A percentile compares a stretch with the other conserved stretches of the same genome.
Conservation (phyloP, 2,797 vertebrate genomes). For the Xiphorhynchus erythropygius region DNA sequence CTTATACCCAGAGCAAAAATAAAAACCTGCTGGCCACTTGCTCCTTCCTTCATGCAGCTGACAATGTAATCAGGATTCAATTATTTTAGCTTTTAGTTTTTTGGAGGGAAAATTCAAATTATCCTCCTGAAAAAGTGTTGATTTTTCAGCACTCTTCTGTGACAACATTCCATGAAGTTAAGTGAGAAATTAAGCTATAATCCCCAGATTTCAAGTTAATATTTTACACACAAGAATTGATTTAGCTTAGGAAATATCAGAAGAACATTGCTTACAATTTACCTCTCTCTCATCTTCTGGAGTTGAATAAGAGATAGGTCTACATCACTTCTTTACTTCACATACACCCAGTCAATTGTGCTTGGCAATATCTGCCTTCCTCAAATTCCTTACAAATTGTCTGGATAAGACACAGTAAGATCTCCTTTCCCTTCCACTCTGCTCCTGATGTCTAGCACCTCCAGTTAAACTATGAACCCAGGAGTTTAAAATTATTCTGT, state of each 20-base stretch:
- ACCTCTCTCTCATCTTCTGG: rapidly evolving
- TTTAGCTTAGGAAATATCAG: background rate
- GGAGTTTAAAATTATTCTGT: background rate
- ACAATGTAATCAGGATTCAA: background rate
- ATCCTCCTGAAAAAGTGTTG: background rate
- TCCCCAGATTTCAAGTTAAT: background rate
- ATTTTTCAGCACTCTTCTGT: background rate
- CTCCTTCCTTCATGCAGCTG: background rate
- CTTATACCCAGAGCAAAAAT: background rate
- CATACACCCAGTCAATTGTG: background rate
- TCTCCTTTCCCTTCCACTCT: background rate
- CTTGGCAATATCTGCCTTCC: background rate
- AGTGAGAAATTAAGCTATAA: background rate
- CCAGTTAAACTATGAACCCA: background rate
- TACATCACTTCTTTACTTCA: background rate
- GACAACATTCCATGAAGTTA: background rate
- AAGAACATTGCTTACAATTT: background rate
- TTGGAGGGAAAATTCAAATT: background rate
- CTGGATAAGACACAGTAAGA: background rate
- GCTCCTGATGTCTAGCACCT: background rate
- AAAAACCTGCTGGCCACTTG: background rate
- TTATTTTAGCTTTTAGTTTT: background rate
- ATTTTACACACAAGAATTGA: background rate
- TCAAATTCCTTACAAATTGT: background rate
- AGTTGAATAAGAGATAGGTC: background rate